Conservation (phyloP, 2,888 invertebrate species). For the Pardosa pseudoannulata region DNA sequence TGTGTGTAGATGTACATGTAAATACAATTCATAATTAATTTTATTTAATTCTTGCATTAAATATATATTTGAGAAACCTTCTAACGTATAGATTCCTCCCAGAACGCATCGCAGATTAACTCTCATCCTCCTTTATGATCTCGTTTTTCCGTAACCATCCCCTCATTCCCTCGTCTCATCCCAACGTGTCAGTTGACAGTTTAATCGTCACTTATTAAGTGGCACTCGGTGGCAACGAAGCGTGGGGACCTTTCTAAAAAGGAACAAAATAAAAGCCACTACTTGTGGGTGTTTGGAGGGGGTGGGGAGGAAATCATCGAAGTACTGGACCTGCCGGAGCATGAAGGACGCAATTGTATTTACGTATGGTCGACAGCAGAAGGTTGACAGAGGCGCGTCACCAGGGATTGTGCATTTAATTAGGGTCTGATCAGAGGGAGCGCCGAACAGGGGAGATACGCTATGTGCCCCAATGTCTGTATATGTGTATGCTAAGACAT, state of each 20-base stretch:
- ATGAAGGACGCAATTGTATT: slow-evolving; percentile 2
- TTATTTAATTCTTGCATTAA: too few relatives aligned
- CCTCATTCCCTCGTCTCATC: not conserved
- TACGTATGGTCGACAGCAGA: not conserved
- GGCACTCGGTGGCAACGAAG: not conserved
- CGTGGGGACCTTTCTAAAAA: not conserved
- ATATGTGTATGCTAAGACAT: too few relatives aligned
- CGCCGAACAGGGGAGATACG: too few relatives aligned
- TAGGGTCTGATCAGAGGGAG: too few relatives aligned
- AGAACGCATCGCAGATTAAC: too few relatives aligned
- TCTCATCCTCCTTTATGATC: too few relatives aligned
- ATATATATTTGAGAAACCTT: too few relatives aligned
- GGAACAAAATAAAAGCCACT: not conserved
- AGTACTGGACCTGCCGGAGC: not conserved
- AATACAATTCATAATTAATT: too few relatives aligned
- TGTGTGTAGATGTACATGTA: too few relatives aligned
- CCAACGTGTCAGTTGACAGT: not conserved
- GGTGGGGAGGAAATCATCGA: not conserved
- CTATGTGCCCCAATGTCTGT: too few relatives aligned
- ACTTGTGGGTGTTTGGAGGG: not conserved
- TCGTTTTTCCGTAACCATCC: too few relatives aligned
- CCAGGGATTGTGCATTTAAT: not conserved
- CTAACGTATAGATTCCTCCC: too few relatives aligned
- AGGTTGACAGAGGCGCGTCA: not conserved
- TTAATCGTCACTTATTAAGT: slow-evolving; percentile 16